A percentile compares a stretch with the other conserved stretches of the same genome.
phyloP scores from a whole-genome alignment of 2,113 vertebrate genomes.

The Gallinago jamesoni region DNA sequence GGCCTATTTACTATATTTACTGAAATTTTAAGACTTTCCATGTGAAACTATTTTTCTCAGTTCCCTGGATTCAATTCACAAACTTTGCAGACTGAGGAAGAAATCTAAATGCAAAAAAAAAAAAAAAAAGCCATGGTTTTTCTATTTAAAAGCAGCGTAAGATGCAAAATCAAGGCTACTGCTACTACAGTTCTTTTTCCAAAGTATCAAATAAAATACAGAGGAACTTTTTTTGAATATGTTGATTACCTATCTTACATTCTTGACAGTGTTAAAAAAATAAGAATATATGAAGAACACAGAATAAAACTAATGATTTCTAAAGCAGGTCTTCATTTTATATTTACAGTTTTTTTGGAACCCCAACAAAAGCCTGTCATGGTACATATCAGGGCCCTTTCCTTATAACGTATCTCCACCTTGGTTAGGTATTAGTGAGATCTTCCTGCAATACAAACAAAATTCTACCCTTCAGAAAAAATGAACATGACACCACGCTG shows the following conservation, averaged over 20 bases:
- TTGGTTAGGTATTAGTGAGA: background rate
- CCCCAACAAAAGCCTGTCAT: background rate
- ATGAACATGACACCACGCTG: fast-evolving
- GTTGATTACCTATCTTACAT: background rate
- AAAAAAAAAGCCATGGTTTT: background rate
- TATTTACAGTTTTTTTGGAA: background rate
- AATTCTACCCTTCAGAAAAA: background rate
- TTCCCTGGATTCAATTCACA: background rate
- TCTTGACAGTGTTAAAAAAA: background rate
- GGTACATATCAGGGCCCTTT: background rate
- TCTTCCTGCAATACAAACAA: background rate
- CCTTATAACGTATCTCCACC: background rate
- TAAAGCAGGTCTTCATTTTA: background rate
- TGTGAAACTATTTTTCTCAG: background rate
- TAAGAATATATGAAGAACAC: background rate
- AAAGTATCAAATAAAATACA: background rate
- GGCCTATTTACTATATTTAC: background rate
- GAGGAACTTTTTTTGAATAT: background rate
- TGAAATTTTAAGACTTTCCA: background rate
- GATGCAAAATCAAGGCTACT: background rate
- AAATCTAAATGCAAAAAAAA: background rate
- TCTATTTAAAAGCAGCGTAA: background rate
- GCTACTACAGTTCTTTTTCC: background rate
- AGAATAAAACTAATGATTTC: background rate
- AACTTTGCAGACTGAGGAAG: background rate